phyloP scores from a whole-genome alignment of 2,888 invertebrate genomes.

The Diaperis boleti region DNA sequence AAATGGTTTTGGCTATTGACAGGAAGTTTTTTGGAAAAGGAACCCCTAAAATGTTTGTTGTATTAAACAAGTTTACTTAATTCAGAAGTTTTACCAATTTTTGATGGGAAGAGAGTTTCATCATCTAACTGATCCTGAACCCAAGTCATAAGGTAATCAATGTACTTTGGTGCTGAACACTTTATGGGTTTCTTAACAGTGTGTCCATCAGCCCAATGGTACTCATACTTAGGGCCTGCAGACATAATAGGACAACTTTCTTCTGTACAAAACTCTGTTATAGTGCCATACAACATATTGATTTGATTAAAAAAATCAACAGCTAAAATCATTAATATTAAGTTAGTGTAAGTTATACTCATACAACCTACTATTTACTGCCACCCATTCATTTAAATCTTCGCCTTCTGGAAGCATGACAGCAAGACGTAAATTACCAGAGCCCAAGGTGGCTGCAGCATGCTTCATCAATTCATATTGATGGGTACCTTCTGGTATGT shows the following conservation, averaged over 20 bases:
- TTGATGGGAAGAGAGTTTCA: conserved; percentile 97
- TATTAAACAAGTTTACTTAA: not conserved
- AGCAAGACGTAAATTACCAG: conserved; percentile 95
- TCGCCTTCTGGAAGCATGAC: conserved; percentile 98
- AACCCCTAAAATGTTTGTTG: conserved; percentile 75
- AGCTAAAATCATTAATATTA: conserved; percentile 71
- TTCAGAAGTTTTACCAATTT: conserved; percentile 81
- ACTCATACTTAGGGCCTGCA: conserved; percentile 98
- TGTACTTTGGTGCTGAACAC: conserved; percentile 98
- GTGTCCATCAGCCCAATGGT: conserved; percentile 99
- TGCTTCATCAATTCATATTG: conserved; percentile 99
- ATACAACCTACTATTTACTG: conserved; percentile 92
- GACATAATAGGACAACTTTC: conserved; percentile 98
- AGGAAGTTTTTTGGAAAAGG: conserved; percentile 98
- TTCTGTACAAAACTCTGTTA: conserved; percentile 99
- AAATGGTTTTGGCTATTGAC: conserved; percentile 96
- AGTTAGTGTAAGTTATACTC: not conserved
- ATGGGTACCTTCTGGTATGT: conserved; percentile 98
- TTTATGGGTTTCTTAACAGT: conserved; percentile 99
- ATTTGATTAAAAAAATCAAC: conserved; percentile 99
- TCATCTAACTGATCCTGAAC: conserved; percentile 99
- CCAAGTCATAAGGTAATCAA: conserved; percentile 99
- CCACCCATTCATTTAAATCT: conserved; percentile 99
- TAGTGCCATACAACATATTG: conserved; percentile 99
- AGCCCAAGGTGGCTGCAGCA: conserved; percentile 98